Base-by-base conservation (phyloP, 2,113 vertebrate genomes). In the Stigmatopora argus region DNA sequence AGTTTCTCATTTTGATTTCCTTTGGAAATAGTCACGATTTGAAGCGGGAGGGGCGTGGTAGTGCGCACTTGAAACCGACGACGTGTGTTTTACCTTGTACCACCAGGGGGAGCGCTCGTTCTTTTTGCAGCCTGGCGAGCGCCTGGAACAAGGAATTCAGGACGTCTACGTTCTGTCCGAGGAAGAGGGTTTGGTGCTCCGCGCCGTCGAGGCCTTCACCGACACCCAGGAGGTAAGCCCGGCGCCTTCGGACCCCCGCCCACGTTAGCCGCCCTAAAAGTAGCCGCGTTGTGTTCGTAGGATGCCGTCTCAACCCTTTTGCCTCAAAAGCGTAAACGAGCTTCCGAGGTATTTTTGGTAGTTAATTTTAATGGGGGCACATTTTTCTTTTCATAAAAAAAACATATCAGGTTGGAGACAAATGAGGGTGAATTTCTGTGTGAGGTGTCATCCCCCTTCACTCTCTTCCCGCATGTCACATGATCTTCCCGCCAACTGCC, bases 51-150 rank as follows among this genome's bases (percentile, higher is more conserved):
- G 38, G 9, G 38, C 38, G 7, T 41, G 38, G 5, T 10, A 5
- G 38, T 41, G 26, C 26, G 3, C 26, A 31, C 26, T 31, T 31
- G 26, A 11, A 17, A 9, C 10, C 34, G 44, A 9, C 5, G 17
- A 35, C 3, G n/a, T 5, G 23, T 49, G 21, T 53, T 48, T 8
- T 45, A 15, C 41, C 31, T 18, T 68, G 17, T 70, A 8, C 17
- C 19, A 1, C 51, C 78, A 96, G 94, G 94, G 95, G 0, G 95
- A 96, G 89, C 90, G 90, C 56, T 96, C 94, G 0, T 96, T 97
- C 17, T 96, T 97, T 85, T 88, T 97, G 45, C 91, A 88, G 77
- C 95, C 93, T 0, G 94, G 94, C 0, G 93, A 97, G 85, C 41
- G 0, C 0, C 85, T 97, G 53, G 92, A 95, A 53, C 56, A 48